Base-by-base conservation (phyloP, 2,888 invertebrate species). In the Drosophila buzzatii region DNA sequence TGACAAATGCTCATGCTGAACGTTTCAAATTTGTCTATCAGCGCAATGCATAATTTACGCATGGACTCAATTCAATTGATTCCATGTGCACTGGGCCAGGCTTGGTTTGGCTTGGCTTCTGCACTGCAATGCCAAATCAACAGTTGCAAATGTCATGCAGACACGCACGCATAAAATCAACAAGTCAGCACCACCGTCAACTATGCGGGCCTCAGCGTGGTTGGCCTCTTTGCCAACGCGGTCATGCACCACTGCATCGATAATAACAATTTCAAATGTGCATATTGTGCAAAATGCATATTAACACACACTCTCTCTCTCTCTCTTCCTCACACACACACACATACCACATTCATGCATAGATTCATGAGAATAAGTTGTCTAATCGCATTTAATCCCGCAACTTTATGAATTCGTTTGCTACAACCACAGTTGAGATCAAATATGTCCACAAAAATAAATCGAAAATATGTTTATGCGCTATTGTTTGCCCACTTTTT, bases 201-300 rank as follows among this genome's bases (percentile, higher is more conserved):
- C 49, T 3, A 73, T 81, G 68, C 78, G 70, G 79, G 81, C 62
- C 64, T 39, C 52, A 16, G 31, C 44, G 65, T 61, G 76, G 80
- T 59, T 61, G 37, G 18, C 45, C 65, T 61, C 64, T 52, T 42
- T 42, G 59, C 62, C 60, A 57, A 16, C 39, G 47, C 51, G 55
- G 20, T 64, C 53, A 80, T 64, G 77, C 67, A 39, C 77, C 73
- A 62, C 37, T 76, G 68, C 80, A 65, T 60, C 72, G 72, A 79
- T 81, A 74, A 81, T 81, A 79, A 81, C 78, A 81, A 73, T 77
- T 73, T 57, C 60, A 71, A 68, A 73, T 80, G 68, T 53, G 69
- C 62, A 59, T 66, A 67, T 76, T 76, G 71, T 52, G 59, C 57
- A 55, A 65, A 77, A 42, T 66, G 60, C 60, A 42, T 41, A 69